A percentile compares a stretch with the other conserved stretches of the same genome.
Conservation (phyloP, 2,113 vertebrate genomes). For the Callipepla californica region DNA sequence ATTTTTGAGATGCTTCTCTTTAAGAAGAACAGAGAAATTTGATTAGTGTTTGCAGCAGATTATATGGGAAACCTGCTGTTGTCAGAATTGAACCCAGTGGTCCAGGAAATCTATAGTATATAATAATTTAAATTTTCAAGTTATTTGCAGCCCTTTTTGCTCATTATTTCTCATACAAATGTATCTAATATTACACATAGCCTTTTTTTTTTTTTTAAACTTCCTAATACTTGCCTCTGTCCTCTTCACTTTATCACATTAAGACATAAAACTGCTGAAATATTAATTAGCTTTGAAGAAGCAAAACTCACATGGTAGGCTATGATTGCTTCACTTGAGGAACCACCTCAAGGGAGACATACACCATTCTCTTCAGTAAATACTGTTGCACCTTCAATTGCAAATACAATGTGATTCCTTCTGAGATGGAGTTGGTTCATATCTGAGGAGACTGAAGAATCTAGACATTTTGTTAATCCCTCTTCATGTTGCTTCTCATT, state of each 20-base stretch:
- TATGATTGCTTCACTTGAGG: background rate
- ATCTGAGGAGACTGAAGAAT: background rate
- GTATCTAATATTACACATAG: rapidly evolving
- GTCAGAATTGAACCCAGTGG: background rate
- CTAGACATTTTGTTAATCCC: background rate
- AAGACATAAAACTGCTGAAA: rapidly evolving
- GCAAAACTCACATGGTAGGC: rapidly evolving
- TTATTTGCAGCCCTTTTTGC: background rate
- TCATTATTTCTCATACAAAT: background rate
- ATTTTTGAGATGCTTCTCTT: background rate
- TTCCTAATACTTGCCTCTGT: rapidly evolving
- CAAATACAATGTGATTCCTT: background rate
- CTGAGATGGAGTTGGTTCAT: background rate
- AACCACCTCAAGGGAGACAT: background rate
- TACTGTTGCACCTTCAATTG: background rate
- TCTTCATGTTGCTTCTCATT: background rate
- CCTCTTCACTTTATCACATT: background rate
- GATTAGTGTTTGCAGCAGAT: background rate
- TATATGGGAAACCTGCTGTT: background rate
- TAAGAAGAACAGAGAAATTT: background rate
- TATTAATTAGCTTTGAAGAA: background rate
- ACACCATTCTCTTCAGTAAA: rapidly evolving
- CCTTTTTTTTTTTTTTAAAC: rapidly evolving
- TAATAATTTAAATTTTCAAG: background rate
- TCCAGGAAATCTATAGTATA: background rate